Base-by-base conservation (phyloP, 2,888 invertebrate genomes). In the Noctua pronuba region DNA sequence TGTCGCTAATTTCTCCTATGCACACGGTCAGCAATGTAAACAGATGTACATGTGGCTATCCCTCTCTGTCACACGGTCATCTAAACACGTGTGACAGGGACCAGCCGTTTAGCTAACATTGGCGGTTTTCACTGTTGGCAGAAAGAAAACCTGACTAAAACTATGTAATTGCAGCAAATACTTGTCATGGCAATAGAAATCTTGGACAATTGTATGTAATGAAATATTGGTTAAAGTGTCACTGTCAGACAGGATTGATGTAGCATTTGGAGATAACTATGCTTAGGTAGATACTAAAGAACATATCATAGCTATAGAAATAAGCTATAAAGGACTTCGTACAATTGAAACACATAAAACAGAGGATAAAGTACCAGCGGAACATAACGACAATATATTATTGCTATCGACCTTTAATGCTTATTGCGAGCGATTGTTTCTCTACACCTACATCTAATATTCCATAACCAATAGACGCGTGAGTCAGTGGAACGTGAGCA, bases 1-100 rank as follows among this genome's bases (percentile, higher is more conserved):
- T 86, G 88, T 88, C 79, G 88, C 81, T 86, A 89, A 88, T 88
- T 89, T 89, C 88, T 88, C 88, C 75, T 82, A 81, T 81, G 83
- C 83, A 84, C 82, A 87, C 85, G 80, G 83, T 85, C 85, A 83
- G 83, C 75, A 79, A 88, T 83, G 76, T 86, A 87, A 85, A 88
- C 80, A 88, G 80, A 81, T 84, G 82, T 77, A 77, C 75, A 77
- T 80, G 41, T 67, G 73, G 77, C 77, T 79, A 74, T 89, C 86
- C 79, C 77, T 80, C 84, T 89, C 86, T 82, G 64, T 52, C 84
- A 75, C 67, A 41, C 79, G 67, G 72, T 77, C 73, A 80, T 81
- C 74, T 75, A 49, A 75, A 76, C 70, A 68, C 44, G 82, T 78
- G 64, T 77, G 77, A 87, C 70, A 76, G 75, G 73, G 68, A 66